Percentiles rank a stretch among this genome's conserved stretches.
phyloP scores from a whole-genome alignment of 2,888 invertebrate species.

The Hirtodrosophila histrioides region DNA sequence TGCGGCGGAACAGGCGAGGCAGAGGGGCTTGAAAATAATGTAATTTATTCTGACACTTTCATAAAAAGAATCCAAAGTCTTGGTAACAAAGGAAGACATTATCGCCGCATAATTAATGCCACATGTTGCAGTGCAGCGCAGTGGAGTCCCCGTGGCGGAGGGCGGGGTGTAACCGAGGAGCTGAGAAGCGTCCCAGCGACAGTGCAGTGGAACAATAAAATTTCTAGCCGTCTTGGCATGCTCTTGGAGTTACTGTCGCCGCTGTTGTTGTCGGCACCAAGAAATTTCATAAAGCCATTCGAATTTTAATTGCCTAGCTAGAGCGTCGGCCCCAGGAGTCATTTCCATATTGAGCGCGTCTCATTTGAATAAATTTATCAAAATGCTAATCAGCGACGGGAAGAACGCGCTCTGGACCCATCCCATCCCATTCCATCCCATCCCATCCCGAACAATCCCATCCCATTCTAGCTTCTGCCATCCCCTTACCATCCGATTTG shows the following conservation, averaged over 20 bases:
- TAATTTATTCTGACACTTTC: constrained; percentile 80
- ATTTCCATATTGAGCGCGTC: constrained; percentile 67
- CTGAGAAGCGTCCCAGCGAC: background rate
- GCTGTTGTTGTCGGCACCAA: constrained; percentile 41
- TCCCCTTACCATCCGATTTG: constrained; percentile 5
- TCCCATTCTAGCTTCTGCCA: background rate
- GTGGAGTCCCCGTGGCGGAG: background rate
- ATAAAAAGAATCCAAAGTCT: constrained; percentile 71
- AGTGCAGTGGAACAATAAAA: constrained; percentile 64
- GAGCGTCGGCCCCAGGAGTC: constrained; percentile 50
- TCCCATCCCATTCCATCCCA: constrained; percentile 9
- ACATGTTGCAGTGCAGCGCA: constrained; percentile 68
- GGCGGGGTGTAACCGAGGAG: too few relatives aligned
- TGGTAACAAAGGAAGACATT: constrained; percentile 75
- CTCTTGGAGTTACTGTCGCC: constrained; percentile 21
- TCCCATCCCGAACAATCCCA: constrained; percentile 1
- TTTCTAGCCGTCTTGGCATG: constrained; percentile 33
- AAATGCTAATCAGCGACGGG: constrained; percentile 69
- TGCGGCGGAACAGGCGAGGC: constrained; percentile 32
- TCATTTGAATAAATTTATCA: constrained; percentile 75
- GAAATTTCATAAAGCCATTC: constrained; percentile 73
- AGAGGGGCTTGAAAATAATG: constrained; percentile 65
- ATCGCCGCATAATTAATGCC: constrained; percentile 79
- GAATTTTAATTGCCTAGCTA: constrained; percentile 70
- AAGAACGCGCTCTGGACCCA: constrained; percentile 45